Evolutionary conservation across 2,888 invertebrate genomes (phyloP).

Genomic region (Myopa tessellatipennis): DNA sequence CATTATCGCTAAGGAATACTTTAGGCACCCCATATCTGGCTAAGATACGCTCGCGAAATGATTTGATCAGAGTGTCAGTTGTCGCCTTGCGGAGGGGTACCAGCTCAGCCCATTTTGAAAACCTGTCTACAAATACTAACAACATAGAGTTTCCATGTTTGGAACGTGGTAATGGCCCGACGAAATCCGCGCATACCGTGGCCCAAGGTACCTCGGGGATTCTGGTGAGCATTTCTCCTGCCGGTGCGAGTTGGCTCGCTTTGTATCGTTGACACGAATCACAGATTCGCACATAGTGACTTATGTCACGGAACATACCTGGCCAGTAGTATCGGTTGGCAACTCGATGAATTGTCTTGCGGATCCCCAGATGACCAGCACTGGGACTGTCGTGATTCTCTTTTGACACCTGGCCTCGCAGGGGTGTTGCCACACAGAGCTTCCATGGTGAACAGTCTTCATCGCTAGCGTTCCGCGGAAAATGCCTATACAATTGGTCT

Average conservation of each 20-base stretch:
- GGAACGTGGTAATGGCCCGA: slow-evolving; percentile 9
- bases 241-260: not conserved
- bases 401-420: slow-evolving; percentile 2
- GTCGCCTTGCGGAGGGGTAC: not conserved
- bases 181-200: slow-evolving; percentile 11
- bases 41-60: not conserved
- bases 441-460: slow-evolving; percentile 27
- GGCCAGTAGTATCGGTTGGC: slow-evolving; percentile 34
- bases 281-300: slow-evolving; percentile 11
- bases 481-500: slow-evolving; percentile 7
- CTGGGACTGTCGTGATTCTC: slow-evolving; percentile 12
- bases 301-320: slow-evolving; percentile 20
- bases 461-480: not conserved
- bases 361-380: slow-evolving; percentile 28
- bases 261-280: slow-evolving; percentile 29
- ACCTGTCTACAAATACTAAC: slow-evolving; percentile 13
- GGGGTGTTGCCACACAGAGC: slow-evolving; percentile 4
- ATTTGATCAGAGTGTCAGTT: not conserved
- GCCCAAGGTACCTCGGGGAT: not conserved
- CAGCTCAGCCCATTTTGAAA: slow-evolving; percentile 32
- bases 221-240: not conserved
- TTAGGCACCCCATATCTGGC: not conserved
- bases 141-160: slow-evolving; percentile 8
- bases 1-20: not conserved
- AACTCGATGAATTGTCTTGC: slow-evolving; percentile 13